These are phyloP conservation scores for Eurosta solidaginis DNA, from an alignment of 1,140 invertebrate genomes.

Conservation along the genomic window DNA sequence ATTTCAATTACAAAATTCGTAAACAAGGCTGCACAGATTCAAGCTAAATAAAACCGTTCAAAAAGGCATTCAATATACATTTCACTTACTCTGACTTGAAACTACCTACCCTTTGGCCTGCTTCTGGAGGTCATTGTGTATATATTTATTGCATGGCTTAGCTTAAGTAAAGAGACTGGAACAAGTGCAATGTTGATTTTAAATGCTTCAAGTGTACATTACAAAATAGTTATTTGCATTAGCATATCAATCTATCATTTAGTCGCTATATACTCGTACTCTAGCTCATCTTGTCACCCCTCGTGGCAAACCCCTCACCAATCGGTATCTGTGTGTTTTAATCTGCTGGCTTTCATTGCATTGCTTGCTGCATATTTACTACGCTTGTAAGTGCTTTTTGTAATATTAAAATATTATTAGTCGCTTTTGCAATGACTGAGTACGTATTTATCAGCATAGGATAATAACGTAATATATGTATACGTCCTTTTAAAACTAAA, in stretches of 20 bases:
- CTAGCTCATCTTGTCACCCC: neutral
- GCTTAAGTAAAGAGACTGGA: neutral
- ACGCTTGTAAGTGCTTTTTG: conserved; percentile 15
- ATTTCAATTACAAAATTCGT: too few relatives aligned
- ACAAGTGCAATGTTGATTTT: conserved; percentile 1
- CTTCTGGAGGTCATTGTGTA: too few relatives aligned
- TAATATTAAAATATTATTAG: conserved; percentile 22
- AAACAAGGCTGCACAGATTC: too few relatives aligned
- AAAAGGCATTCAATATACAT: too few relatives aligned
- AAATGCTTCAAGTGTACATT: conserved; percentile 24
- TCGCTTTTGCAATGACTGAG: conserved; percentile 11
- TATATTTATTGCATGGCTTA: too few relatives aligned
- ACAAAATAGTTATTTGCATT: conserved; percentile 26
- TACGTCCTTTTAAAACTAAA: neutral
- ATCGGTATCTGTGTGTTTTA: neutral
- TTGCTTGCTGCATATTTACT: neutral
- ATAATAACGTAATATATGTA: too few relatives aligned
- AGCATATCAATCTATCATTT: neutral
- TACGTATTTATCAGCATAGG: conserved; percentile 16
- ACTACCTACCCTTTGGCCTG: too few relatives aligned
- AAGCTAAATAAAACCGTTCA: too few relatives aligned
- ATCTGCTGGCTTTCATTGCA: neutral
- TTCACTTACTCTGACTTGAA: too few relatives aligned
- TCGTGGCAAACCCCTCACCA: neutral
- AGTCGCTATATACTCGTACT: neutral